Evolutionary conservation across 2,797 vertebrate species (phyloP), one percentile per base, ranked within the genome.

Genomic region (Megalops cyprinoides): DNA sequence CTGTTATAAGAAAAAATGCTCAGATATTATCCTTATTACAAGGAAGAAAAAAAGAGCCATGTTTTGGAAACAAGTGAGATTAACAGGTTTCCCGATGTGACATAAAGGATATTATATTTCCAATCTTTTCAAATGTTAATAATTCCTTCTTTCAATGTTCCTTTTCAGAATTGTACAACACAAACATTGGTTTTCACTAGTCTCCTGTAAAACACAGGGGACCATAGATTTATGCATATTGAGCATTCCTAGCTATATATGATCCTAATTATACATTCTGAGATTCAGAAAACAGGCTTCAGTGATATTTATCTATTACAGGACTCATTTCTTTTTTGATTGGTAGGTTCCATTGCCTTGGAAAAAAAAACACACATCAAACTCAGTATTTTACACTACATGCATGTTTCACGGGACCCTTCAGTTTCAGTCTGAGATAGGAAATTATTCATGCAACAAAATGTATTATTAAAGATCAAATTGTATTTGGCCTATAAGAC

Each of bases 301-400:
- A 3, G 20, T n/a, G 39, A 58, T 56, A 60, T 18, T n/a, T 77
- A 37, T 44, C 12, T 58, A 77, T 56, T 42, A 77, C 20, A 56
- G 14, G 39, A 56, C 37, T 46, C 25, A 77, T 42, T 46, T 48
- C 1, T 37, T 67, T n/a, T 67, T 51, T 34, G 62, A 67, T 53
- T 53, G 76, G 34, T 49, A 34, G 23, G 28, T 34, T 34, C 15
- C 18, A 23, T 86, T 82, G 73, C 80, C 84, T 78, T 84, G 83
- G 87, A 87, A 75, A 81, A 79, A 84, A 86, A 83, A 86, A 79
- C 84, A 85, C 85, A 82, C 65, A 84, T 87, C n/a, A n/a, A n/a
- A n/a, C 86, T 88, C 87, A 88, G 87, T 86, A 89, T 87, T 88
- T 88, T 88, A 85, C 85, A 85, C 9, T 31, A 46, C 12, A 73